These are phyloP conservation scores for Tetanocera ferruginea DNA, from an alignment of 2,888 invertebrate genomes.

Conservation along the genomic window DNA sequence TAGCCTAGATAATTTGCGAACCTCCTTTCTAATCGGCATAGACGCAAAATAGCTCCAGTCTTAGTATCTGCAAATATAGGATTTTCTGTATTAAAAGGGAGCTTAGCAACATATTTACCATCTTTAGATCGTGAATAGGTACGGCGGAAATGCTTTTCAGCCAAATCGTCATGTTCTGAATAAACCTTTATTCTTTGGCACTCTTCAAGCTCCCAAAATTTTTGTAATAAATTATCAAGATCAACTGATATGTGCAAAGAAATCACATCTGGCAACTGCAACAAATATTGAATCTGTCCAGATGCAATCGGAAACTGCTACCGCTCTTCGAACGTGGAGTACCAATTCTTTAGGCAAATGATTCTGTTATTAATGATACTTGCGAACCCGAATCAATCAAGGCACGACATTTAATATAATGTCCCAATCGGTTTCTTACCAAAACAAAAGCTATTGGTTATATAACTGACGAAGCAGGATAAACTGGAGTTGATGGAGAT, in stretches of 20 bases:
- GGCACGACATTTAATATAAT: conserved; percentile 7
- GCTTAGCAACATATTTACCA: no score
- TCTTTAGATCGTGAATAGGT: no score
- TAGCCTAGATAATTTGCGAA: conserved; percentile 24
- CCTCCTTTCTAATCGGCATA: conserved; percentile 39
- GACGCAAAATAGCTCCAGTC: no score
- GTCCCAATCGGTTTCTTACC: neutral
- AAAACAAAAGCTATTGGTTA: neutral
- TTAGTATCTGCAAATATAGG: no score
- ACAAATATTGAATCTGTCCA: neutral
- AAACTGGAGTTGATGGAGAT: neutral
- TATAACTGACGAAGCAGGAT: neutral
- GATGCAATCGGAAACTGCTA: neutral
- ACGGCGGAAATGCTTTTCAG: no score
- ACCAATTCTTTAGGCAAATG: conserved; percentile 21
- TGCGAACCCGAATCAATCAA: conserved; percentile 30
- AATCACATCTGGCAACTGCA: neutral
- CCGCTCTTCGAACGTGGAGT: neutral
- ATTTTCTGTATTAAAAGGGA: no score
- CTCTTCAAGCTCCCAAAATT: conserved; percentile 1
- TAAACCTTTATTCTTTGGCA: no score
- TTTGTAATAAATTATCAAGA: neutral
- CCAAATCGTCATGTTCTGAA: no score
- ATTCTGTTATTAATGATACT: conserved; percentile 34
- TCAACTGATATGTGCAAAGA: neutral